phyloP scores from a whole-genome alignment of 2,113 vertebrate species.

The Sphaerodactylus townsendi region DNA sequence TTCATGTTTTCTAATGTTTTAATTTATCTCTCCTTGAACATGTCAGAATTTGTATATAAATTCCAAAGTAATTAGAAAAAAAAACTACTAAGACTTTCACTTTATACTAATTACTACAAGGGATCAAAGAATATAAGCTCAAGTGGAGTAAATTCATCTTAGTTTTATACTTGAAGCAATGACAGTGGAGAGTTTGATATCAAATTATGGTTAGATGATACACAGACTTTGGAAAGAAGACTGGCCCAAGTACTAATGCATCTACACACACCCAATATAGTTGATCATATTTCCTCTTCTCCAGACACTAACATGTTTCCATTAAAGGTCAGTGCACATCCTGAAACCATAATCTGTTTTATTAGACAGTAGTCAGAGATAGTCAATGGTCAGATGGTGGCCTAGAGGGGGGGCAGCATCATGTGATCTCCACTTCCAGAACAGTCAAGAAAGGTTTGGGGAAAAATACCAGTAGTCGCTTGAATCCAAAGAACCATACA shows the following conservation, averaged over 20 bases:
- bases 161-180: slow-evolving; percentile 56
- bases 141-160: slow-evolving; percentile 59
- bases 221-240: slow-evolving; percentile 46
- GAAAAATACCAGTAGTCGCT: neutral
- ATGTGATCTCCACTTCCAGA: neutral
- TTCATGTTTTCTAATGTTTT: slow-evolving; percentile 30
- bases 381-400: neutral
- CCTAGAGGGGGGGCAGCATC: neutral
- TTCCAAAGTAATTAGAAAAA: slow-evolving; percentile 61
- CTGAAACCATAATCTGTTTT: slow-evolving; percentile 8
- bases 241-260: slow-evolving; percentile 10
- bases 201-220: slow-evolving; percentile 51
- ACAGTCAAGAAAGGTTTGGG: neutral
- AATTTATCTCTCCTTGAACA: slow-evolving; percentile 43
- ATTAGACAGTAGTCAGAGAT: slow-evolving; percentile 26
- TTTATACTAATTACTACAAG: slow-evolving; percentile 66
- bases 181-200: slow-evolving; percentile 59
- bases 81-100: slow-evolving; percentile 56
- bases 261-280: neutral
- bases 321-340: slow-evolving; percentile 31
- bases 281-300: slow-evolving; percentile 24
- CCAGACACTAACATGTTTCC: neutral
- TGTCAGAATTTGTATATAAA: slow-evolving; percentile 59
- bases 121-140: slow-evolving; percentile 54
- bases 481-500: neutral